Base-by-base conservation (phyloP, 2,888 invertebrate species). In the Drosophila pegasa region DNA sequence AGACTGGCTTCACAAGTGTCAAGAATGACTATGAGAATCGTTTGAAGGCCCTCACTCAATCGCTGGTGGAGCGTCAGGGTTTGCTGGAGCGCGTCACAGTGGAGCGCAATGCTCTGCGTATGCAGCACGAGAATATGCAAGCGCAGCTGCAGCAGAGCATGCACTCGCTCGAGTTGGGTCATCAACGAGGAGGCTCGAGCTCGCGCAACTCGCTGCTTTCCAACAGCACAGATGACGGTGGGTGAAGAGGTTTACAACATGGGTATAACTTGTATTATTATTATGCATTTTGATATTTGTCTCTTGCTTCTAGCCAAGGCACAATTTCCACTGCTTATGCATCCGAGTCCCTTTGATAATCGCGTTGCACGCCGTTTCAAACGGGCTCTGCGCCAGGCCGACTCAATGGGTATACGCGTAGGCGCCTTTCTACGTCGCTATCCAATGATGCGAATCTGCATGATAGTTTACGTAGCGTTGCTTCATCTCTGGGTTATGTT, bases 381-480 rank as follows among this genome's bases (percentile, higher is more conserved):
- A 91, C 93, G 95, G 75, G 96, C 96, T 9, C 96, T 96, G 87
- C 95, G 95, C 40, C 94, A 94, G 16, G 93, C 97, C 22, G 97
- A 97, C 92, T 94, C 95, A 22, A 93, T 97, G 57, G 96, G 97
- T 47, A 94, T 97, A 59, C 93, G 96, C 38, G 93, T 97, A 18
- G 97, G 97, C 12, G 94, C 96, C 18, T 96, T 97, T 91, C 93
- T 97, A 50, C 94, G 96, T 63, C 93, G 97, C 63, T 96, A 97
- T 92, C 98, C 98, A 0, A 92, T 96, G 47, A 95, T 97, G 63
- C 94, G 98, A 83, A 94, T 97, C 64, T 95, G 96, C 90, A 94
- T 97, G n/a, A 93, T 98, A 68, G 92, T 95, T 82, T 98, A 98
- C 91, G 96, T 98, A 94, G 97, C 95, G n/a, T 92, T 96, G 54